These are phyloP conservation scores for Myopa testacea DNA, from an alignment of 2,888 invertebrate species.

Conservation along the genomic window DNA sequence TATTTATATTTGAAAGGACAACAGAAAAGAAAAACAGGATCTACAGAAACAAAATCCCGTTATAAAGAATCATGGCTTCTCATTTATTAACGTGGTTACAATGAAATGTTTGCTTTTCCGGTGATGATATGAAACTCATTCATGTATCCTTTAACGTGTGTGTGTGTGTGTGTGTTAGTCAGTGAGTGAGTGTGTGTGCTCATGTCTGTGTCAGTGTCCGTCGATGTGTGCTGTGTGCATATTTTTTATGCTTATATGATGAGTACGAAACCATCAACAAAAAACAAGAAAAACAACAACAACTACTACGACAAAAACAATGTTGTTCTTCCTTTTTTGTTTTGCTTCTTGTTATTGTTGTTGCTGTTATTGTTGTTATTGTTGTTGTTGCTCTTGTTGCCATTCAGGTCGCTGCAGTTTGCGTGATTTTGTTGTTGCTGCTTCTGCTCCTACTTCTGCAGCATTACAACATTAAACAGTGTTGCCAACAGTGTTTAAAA, in stretches of 20 bases:
- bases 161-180: neutral
- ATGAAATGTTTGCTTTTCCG: constrained; percentile 61
- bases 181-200: constrained; percentile 5
- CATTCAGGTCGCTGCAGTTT: neutral
- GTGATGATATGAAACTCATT: constrained; percentile 52
- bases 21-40: neutral
- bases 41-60: neutral
- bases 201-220: neutral
- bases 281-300: too few species aligned
- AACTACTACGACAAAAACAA: neutral
- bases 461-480: neutral
- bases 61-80: constrained; percentile 19
- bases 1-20: too few species aligned
- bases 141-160: constrained; percentile 6
- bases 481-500: constrained; percentile 1
- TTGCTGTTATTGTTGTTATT: neutral
- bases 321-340: neutral
- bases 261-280: constrained; percentile 11
- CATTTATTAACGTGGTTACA: neutral
- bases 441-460: neutral
- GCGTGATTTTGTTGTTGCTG: neutral
- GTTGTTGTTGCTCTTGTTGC: neutral
- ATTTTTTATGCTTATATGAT: constrained; percentile 14
- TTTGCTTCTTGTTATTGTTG: neutral
- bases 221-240: too few species aligned